A percentile compares a stretch with the other conserved stretches of the same genome.
Conservation (phyloP, 1,140 invertebrate genomes). For the Lerema accius region DNA sequence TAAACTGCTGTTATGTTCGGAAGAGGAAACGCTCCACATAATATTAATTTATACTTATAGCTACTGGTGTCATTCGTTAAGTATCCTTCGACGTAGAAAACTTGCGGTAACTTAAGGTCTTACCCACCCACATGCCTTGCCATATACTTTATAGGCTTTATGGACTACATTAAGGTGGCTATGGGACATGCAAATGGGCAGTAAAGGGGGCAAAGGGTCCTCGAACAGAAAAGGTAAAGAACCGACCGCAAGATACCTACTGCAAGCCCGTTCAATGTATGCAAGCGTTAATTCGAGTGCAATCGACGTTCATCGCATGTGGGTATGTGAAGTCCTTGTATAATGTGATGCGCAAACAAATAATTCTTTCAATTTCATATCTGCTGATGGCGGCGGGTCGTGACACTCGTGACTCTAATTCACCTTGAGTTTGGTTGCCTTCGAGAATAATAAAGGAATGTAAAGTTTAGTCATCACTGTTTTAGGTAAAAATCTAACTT, state of each 20-base stretch:
- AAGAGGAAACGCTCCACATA: no score
- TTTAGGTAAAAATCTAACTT: no score
- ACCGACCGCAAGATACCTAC: neutral
- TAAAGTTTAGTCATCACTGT: neutral
- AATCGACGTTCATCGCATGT: slow-evolving; percentile 9
- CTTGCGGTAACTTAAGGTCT: no score
- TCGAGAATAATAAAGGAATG: neutral
- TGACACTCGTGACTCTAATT: neutral
- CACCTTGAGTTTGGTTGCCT: neutral
- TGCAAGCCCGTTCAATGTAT: neutral
- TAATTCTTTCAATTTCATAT: slow-evolving; percentile 6
- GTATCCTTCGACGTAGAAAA: no score
- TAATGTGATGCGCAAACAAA: slow-evolving; percentile 4
- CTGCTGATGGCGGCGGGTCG: slow-evolving; percentile 2
- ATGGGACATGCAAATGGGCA: no score
- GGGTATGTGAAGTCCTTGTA: slow-evolving; percentile 4
- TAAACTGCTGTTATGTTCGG: no score
- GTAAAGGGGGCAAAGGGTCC: no score
- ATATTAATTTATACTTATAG: no score
- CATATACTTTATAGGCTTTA: no score
- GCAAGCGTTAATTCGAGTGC: slow-evolving; percentile 7
- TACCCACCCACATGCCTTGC: no score
- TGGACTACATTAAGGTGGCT: no score
- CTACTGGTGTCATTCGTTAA: no score
- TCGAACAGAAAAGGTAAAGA: slow-evolving; percentile 20